phyloP scores from a whole-genome alignment of 1,140 invertebrate species.

The Drosophila bocqueti region DNA sequence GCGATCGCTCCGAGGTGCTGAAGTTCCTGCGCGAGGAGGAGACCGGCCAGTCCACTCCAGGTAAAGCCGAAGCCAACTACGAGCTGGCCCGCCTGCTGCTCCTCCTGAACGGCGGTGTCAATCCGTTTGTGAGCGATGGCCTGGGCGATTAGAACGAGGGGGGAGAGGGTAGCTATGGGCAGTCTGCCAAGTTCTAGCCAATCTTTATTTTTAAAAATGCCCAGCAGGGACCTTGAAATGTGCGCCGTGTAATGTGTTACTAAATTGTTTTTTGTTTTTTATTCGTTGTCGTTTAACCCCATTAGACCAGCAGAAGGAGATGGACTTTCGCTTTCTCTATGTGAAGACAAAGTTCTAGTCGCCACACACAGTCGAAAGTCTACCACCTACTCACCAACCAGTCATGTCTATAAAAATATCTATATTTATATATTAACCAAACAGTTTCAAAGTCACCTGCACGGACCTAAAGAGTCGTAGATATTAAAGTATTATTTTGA shows the following conservation, averaged over 20 bases:
- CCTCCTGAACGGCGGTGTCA: slow-evolving; percentile 64
- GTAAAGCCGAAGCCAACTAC: slow-evolving; percentile 86
- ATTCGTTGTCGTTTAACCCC: slow-evolving; percentile 37
- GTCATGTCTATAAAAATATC: slow-evolving; percentile 38
- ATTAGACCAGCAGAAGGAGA: slow-evolving; percentile 69
- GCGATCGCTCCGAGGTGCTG: slow-evolving; percentile 95
- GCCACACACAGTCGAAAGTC: slow-evolving; percentile 33
- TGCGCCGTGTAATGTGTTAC: slow-evolving; percentile 31
- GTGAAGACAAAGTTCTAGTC: slow-evolving; percentile 70
- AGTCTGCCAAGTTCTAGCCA: slow-evolving; percentile 45
- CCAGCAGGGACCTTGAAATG: slow-evolving; percentile 70
- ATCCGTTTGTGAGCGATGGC: slow-evolving; percentile 63
- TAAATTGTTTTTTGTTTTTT: slow-evolving; percentile 50
- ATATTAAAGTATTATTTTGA: slow-evolving; percentile 40
- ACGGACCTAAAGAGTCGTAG: slow-evolving; percentile 32
- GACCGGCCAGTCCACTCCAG: slow-evolving; percentile 91
- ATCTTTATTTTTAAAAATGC: slow-evolving; percentile 72
- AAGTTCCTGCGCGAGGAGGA: slow-evolving; percentile 96
- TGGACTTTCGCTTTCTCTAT: slow-evolving; percentile 79
- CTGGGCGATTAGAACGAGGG: slow-evolving; percentile 43
- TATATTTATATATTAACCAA: slow-evolving; percentile 38
- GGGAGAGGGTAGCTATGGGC: slow-evolving; percentile 20
- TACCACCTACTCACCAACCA: slow-evolving; percentile 20
- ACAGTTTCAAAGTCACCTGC: slow-evolving; percentile 50
- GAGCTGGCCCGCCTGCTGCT: slow-evolving; percentile 72